Evolutionary conservation across 2,888 invertebrate genomes (phyloP).

Genomic region (Eledone cirrhosa): DNA sequence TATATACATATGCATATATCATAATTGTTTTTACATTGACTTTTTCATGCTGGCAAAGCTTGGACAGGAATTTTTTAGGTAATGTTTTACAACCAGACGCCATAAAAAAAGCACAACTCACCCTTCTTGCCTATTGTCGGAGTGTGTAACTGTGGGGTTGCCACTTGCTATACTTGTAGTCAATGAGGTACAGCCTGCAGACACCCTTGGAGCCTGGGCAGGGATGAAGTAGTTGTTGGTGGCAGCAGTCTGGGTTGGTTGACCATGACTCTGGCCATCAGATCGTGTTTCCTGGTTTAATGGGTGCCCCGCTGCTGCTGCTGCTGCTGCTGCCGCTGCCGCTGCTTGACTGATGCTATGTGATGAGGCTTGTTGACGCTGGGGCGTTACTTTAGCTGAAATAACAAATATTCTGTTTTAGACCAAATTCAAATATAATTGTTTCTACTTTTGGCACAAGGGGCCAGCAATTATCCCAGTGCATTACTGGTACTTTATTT

Average conservation of each 20-base stretch:
- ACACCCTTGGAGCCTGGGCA: slow-evolving; percentile 33
- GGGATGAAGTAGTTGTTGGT: slow-evolving; percentile 25
- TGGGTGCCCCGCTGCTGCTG: neutral
- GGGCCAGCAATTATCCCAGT: too few relatives aligned
- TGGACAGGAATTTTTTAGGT: too few relatives aligned
- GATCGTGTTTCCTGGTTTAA: slow-evolving; percentile 18
- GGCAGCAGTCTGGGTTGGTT: slow-evolving; percentile 12
- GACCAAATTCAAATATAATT: too few relatives aligned
- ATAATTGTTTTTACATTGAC: too few relatives aligned
- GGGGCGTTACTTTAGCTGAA: slow-evolving; percentile 58
- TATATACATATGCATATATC: too few relatives aligned
- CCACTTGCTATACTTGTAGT: slow-evolving; percentile 31
- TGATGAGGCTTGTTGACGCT: slow-evolving; percentile 45
- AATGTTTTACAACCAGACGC: too few relatives aligned
- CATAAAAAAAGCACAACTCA: neutral
- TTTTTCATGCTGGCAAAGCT: too few relatives aligned
- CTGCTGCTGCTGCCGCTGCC: slow-evolving; percentile 33
- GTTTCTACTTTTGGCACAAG: too few relatives aligned
- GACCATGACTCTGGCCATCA: slow-evolving; percentile 11
- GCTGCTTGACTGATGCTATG: slow-evolving; percentile 33
- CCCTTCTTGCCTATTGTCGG: slow-evolving; percentile 30
- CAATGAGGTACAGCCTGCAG: slow-evolving; percentile 37
- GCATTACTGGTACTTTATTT: too few relatives aligned
- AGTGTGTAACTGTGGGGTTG: slow-evolving; percentile 18
- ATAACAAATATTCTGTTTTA: neutral